Base-by-base conservation (phyloP, 2,797 vertebrate species). In the Tangara arthus region DNA sequence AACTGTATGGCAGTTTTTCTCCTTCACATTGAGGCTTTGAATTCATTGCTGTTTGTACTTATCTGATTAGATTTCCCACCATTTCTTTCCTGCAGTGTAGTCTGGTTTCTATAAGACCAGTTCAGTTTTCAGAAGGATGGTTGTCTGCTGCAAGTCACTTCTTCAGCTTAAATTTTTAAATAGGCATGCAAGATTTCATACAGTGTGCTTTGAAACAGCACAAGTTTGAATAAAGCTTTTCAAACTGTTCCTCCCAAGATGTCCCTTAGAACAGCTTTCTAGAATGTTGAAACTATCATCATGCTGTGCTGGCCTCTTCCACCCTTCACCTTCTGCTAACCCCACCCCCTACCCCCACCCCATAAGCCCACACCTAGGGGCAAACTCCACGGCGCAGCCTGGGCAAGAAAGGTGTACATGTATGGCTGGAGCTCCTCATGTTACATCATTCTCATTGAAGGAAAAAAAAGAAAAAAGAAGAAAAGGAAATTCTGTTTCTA, bases 401-500 rank as follows among this genome's bases (percentile, higher is more conserved):
- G 34, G 37, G 46, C 61, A 76, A 73, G 55, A 78, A 75, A 92
- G 46, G 71, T 11, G 1, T 2, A 12, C 2, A 17, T 32, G 41
- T n/a, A 77, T 28, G 71, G 81, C 46, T 32, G 52, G 28, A 78
- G 44, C 69, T 86, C 44, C 89, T 90, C 34, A 12, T 1, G 19
- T 90, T 94, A 92, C 85, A 90, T n/a, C 65, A 53, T 11, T 78
- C 41, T 37, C 44, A 65, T 0, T 37, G 15, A 32, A 23, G 3
- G 4, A 17, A 42, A 8, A 37, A 37, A 15, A 15, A 42, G 6
- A 15, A 47, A 26, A 14, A 11, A 57, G 61, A 68, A 76, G 6
- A 60, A 89, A 87, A 88, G 56, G 37, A 89, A 97, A 95, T 82
- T 92, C 86, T 90, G 41, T 71, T 92, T 92, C 83, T 94, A 72